Evolutionary conservation across 2,797 vertebrate genomes (phyloP).

Genomic region (Aldrovandia affinis): DNA sequence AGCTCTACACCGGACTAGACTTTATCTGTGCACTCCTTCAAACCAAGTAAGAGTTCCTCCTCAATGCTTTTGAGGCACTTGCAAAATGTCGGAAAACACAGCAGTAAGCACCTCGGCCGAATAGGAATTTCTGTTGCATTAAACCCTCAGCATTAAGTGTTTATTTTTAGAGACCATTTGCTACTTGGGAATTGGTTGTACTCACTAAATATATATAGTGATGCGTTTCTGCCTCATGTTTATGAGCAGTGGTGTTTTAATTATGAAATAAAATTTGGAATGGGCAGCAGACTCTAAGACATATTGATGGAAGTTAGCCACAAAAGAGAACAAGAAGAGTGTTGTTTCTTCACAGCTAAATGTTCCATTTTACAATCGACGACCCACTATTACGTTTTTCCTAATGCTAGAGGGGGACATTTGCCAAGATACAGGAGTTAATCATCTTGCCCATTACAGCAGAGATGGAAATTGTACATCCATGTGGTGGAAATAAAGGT

Average conservation of each 20-base stretch:
- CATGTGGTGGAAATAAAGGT: background rate
- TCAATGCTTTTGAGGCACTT: constrained; percentile 29
- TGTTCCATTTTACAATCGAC: constrained; percentile 51
- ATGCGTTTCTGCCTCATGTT: constrained; percentile 46
- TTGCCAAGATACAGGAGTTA: constrained; percentile 33
- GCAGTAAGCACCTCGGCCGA: constrained; percentile 30
- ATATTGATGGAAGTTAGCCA: constrained; percentile 27
- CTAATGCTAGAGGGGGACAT: constrained; percentile 27
- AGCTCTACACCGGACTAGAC: constrained; percentile 38
- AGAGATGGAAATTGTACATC: constrained; percentile 35
- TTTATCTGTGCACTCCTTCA: constrained; percentile 44
- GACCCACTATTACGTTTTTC: constrained; percentile 51
- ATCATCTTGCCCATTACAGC: constrained; percentile 29
- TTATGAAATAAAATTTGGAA: constrained; percentile 37
- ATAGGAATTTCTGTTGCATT: constrained; percentile 9
- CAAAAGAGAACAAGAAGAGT: constrained; percentile 48
- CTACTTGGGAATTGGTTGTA: constrained; percentile 34
- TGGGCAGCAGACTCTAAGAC: constrained; percentile 15
- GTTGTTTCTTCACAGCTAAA: constrained; percentile 41
- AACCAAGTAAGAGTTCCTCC: background rate
- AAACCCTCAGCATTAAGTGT: constrained; percentile 39
- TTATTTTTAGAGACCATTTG: constrained; percentile 46
- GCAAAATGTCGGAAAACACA: constrained; percentile 30
- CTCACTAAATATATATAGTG: constrained; percentile 41
- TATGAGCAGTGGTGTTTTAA: constrained; percentile 50